phyloP scores from a whole-genome alignment of 2,113 vertebrate genomes.

The Loxodonta africana region DNA sequence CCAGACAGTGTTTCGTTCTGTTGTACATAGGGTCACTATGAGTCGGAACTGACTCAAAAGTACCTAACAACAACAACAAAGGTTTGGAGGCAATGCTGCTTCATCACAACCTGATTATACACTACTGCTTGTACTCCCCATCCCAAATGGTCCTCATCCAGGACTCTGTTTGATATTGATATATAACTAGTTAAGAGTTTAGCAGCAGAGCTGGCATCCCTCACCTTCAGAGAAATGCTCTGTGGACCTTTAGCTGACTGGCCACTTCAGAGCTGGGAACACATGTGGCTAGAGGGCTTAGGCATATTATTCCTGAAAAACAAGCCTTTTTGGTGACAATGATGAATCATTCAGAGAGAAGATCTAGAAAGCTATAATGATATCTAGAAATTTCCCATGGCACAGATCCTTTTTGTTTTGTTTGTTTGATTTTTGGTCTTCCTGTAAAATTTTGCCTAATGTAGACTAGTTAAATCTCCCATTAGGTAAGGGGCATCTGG shows the following conservation, averaged over 20 bases:
- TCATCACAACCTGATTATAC: background rate
- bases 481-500: background rate
- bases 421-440: background rate
- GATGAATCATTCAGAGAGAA: background rate
- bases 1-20: too few relatives aligned
- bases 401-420: background rate
- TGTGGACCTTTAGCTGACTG: background rate
- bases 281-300: background rate
- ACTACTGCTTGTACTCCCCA: accelerated
- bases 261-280: background rate
- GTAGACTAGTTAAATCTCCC: background rate
- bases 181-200: background rate
- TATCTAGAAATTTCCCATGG: background rate
- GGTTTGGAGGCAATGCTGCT: background rate
- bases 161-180: background rate
- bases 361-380: background rate
- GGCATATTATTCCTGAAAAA: background rate
- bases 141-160: background rate
- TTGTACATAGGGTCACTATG: too few relatives aligned
- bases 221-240: background rate
- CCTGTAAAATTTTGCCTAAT: background rate
- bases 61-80: too few relatives aligned
- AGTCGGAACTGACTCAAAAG: too few relatives aligned
- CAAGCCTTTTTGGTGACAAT: background rate
- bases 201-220: background rate